Evolutionary conservation across 2,797 vertebrate genomes (phyloP).

Genomic region (Oreochromis grahami): DNA sequence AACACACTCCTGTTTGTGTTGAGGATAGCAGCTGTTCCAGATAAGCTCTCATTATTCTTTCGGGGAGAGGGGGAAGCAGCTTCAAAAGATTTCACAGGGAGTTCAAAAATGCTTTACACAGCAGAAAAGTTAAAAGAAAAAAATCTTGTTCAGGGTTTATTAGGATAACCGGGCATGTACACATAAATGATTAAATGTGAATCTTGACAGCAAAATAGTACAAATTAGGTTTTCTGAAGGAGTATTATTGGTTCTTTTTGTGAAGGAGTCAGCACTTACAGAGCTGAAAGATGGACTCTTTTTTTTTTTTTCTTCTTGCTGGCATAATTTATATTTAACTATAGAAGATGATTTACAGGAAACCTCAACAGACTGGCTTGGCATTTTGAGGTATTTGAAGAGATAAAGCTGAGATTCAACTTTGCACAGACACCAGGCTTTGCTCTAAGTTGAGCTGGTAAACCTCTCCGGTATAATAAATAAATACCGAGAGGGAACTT

Average conservation of each 20-base stretch:
- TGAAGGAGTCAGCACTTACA: background rate
- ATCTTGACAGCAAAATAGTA: background rate
- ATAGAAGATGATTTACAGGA: background rate
- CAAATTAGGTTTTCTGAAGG: background rate
- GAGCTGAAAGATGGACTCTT: background rate
- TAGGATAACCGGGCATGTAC: background rate
- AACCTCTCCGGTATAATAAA: background rate
- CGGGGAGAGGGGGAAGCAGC: background rate
- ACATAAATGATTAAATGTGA: background rate
- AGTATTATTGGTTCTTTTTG: background rate
- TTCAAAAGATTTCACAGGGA: background rate
- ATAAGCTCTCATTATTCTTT: background rate
- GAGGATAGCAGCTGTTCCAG: background rate
- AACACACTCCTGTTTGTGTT: slow-evolving; percentile 8
- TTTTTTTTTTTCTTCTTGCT: background rate
- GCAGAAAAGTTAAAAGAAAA: background rate
- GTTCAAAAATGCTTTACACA: background rate
- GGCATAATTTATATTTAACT: background rate
- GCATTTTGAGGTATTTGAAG: background rate
- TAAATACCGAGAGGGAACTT: background rate
- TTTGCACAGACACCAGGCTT: background rate
- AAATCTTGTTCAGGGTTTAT: background rate
- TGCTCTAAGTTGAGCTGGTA: background rate
- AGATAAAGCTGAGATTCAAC: background rate
- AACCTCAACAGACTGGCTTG: background rate